Evolutionary conservation across 64 coral and sea anemone species (phyloP), one percentile per base, ranked within the genome.

Genomic region (Cladopsammia gracilis): DNA sequence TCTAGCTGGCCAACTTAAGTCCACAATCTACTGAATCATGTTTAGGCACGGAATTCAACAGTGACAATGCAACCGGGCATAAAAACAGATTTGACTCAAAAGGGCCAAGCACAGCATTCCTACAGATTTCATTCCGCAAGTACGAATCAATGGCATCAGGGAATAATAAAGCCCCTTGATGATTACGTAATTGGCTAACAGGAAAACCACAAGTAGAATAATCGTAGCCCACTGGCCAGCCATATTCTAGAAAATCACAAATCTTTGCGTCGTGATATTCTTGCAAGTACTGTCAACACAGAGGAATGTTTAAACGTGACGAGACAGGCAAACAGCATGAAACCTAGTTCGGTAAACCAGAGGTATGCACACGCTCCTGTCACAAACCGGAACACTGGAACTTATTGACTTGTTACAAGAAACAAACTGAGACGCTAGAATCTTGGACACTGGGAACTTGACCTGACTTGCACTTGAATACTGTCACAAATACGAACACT

Each of bases 181-280:
- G 25, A 7, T 2, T 34, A 7, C 20, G 26, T 70, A 70, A 70
- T n/a, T 70, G 20, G 26, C 67, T n/a, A 8, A 24, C 26, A 82
- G 78, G 78, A 82, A 82, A 82, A 19, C n/a, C 50, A 11, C 0
- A 26, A 26, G 52, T 62, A 15, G 53, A 53, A 43, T 82, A 82
- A 16, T 82, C 47, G 59, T 82, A 82, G 14, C 76, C 76, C 9
- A 79, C 76, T 4, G 50, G 50, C 76, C 76, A 79, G 47, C 76
- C 76, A 54, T 53, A 82, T 61, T 82, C 57, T 26, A 82, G 25
- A 82, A 54, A 82, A 43, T 82, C 54, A 61, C 78, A 82, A 42
- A 82, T 61, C 22, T 6, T 82, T 15, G 25, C 25, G 59, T 82
- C 78, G 13, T 62, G 15, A 82, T 82, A 82, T 24, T 53, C 15